Base-by-base conservation (phyloP, 1,140 invertebrate genomes). In the Physella acuta region DNA sequence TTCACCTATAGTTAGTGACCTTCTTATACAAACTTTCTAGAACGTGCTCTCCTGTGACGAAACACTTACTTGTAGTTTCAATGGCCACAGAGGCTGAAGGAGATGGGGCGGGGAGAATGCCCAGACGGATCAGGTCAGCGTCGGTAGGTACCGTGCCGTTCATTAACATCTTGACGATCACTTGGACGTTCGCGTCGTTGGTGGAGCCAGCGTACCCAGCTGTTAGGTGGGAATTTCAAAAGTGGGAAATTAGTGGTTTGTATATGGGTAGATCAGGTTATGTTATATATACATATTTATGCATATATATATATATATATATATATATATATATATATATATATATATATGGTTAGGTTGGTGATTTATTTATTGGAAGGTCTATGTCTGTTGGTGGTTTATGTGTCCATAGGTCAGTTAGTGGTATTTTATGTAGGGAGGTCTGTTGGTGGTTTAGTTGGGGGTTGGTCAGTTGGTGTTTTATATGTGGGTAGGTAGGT, bases 71-170 rank as follows among this genome's bases (percentile, higher is more conserved):
- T n/a, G n/a, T n/a, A n/a, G n/a, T n/a, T n/a, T n/a, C n/a, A n/a
- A n/a, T n/a, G n/a, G n/a, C n/a, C n/a, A n/a, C n/a, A n/a, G n/a
- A n/a, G n/a, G n/a, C n/a, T n/a, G 28, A 30, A 3, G 53, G 24
- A 3, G 53, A 3, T 53, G 20, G 51, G n/a, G n/a, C 3, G 28
- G 53, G 53, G 24, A 56, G 3, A 28, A 56, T 56, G 11, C 26
- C 26, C 20, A 56, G 24, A 56, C 53, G 53, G 17, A 56, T 30
- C 24, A 56, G 53, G 53, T 56, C 53, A n/a, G 53, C 53, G 24
- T 56, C 53, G 3, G 53, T 56, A 31, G 53, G 53, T 17, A 56
- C 24, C 33, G 53, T 30, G 11, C 53, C 53, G 24, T 56, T 56
- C 53, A 56, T 56, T 31, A 56, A 28, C 53, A 30, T 56, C 26